Evolutionary conservation across 1,140 invertebrate genomes (phyloP).

Genomic region (Condylostylus longicornis): DNA sequence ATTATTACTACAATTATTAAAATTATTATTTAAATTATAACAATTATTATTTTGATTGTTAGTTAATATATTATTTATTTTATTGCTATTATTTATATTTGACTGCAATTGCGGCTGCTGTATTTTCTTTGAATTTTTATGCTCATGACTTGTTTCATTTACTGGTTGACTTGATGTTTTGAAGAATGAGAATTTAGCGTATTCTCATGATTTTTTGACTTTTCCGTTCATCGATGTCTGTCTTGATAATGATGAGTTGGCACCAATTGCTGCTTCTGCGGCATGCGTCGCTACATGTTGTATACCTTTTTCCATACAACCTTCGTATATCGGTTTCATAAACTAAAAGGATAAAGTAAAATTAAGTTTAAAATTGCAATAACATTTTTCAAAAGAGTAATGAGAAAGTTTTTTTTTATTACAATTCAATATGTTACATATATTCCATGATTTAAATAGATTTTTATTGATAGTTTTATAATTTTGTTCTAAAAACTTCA

Average conservation of each 20-base stretch:
- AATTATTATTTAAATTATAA: not conserved
- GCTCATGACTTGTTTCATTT: not conserved
- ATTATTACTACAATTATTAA: no score
- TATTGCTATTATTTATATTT: not conserved
- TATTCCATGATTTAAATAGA: no score
- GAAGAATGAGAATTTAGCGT: constrained; percentile 17
- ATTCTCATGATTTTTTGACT: constrained; percentile 32
- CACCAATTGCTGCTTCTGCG: constrained; percentile 37
- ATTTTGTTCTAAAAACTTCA: no score
- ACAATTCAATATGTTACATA: no score
- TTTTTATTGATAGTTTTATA: no score
- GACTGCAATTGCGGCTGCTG: not conserved
- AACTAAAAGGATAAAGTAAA: constrained; percentile 35
- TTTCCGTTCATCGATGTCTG: constrained; percentile 23
- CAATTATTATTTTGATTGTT: not conserved
- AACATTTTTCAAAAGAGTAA: constrained; percentile 9
- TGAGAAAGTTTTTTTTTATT: not conserved
- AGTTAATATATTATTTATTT: not conserved
- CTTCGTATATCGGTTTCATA: constrained; percentile 64
- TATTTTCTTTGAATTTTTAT: not conserved
- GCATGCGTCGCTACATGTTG: constrained; percentile 58
- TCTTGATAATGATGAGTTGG: constrained; percentile 9
- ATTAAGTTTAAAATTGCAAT: constrained; percentile 7
- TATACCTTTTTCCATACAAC: constrained; percentile 59
- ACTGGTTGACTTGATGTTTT: not conserved